Evolutionary conservation across 2,797 vertebrate species (phyloP), one percentile per base, ranked within the genome.

Genomic region (Periparus ater): DNA sequence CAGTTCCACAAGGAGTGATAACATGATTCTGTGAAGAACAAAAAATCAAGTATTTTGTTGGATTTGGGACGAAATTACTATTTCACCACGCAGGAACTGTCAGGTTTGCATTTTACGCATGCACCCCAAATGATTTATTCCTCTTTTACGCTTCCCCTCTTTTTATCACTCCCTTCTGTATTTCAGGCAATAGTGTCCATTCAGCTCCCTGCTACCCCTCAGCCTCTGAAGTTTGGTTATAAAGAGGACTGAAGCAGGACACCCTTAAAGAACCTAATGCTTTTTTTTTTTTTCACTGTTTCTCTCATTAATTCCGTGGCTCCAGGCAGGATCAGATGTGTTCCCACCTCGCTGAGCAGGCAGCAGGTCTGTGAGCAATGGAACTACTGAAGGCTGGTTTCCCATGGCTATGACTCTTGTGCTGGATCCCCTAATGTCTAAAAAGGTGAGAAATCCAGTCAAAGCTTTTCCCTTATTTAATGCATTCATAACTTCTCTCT

Each of bases 311-410:
- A 91, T 92, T 96, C 87, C 17, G 2, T 32, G 40, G 38, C 54
- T 92, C 12, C n/a, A 27, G 78, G 84, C 85, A 92, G 68, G 91
- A 91, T 74, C 54, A 74, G 65, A 65, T 61, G 84, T 7, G 26
- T 65, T 62, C 70, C 75, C 50, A 55, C 47, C 47, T 92, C 54
- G 7, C 51, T 11, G 61, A 55, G 72, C 51, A 89, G 54, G n/a
- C 80, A 77, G 89, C n/a, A 89, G 47, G 50, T 68, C 65, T 86
- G 75, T 94, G 84, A 89, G 93, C 89, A 96, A 89, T 88, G 81
- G 94, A 96, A 95, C 94, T 88, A 89, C 72, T 92, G 82, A 94
- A 96, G 75, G 30, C 67, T 92, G 89, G 29, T 89, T 95, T 94
- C 89, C 89, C 92, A 92, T 2, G 21, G 75, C 78, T 88, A 30